These are phyloP conservation scores for Myotis lucifugus DNA, from an alignment of 2,113 vertebrate genomes.

Conservation along the genomic window DNA sequence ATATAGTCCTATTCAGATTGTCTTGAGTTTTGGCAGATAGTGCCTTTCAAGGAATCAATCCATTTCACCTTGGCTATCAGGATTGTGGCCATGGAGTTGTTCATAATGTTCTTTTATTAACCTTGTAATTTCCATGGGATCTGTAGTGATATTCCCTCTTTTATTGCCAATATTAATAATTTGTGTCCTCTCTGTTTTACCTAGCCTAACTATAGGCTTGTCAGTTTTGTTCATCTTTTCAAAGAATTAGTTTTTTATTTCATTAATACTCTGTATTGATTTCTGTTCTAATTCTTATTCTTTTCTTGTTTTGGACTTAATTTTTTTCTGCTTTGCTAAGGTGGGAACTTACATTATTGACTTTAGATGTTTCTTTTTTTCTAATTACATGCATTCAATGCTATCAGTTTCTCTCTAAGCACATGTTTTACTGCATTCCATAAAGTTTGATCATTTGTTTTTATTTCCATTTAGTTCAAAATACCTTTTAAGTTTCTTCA, in stretches of 20 bases:
- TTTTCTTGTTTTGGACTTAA: conserved; percentile 5
- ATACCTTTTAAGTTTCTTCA: neutral
- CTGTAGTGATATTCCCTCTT: neutral
- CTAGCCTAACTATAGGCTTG: neutral
- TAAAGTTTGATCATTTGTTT: neutral
- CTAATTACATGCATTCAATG: neutral
- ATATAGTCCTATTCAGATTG: neutral
- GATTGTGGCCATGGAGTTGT: neutral
- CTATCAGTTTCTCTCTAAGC: neutral
- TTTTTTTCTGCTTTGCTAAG: neutral
- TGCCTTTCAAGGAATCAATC: neutral
- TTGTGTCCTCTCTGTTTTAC: neutral
- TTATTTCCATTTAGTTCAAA: neutral
- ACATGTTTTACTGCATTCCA: neutral
- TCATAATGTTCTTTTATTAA: neutral
- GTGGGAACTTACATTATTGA: neutral
- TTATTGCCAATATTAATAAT: neutral
- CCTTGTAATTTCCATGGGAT: neutral
- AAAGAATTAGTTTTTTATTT: neutral
- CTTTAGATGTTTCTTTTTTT: neutral
- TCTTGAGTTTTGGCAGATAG: neutral
- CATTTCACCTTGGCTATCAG: neutral
- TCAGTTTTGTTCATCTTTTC: neutral
- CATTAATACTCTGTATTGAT: neutral
- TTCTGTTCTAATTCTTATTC: conserved; percentile 1